Conservation (phyloP, 2,888 invertebrate genomes). For the Lycophotia porphyrea region DNA sequence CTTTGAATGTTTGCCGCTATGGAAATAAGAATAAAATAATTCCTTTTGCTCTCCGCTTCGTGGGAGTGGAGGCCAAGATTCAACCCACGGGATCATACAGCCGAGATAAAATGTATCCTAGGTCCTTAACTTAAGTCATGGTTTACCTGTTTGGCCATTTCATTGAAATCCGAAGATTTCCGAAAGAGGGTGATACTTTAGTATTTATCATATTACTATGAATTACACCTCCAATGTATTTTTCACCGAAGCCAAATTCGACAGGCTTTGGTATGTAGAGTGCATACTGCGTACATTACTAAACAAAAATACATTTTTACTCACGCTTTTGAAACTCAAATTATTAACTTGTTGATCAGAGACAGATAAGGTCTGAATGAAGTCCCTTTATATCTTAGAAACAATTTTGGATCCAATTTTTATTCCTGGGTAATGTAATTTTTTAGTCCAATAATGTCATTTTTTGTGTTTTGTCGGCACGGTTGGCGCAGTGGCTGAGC, state of each 20-base stretch:
- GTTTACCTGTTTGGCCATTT: neutral
- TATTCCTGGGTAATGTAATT: neutral
- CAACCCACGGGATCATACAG: neutral
- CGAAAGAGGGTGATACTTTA: neutral
- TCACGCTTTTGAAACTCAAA: neutral
- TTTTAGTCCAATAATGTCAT: constrained; percentile 3
- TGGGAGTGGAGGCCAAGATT: neutral
- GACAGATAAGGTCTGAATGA: no score
- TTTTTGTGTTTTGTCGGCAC: no score
- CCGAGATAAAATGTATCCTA: neutral
- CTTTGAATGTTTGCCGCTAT: neutral
- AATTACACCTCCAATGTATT: no score
- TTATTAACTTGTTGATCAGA: neutral
- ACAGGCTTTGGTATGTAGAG: no score
- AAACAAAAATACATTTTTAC: neutral
- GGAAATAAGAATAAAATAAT: neutral
- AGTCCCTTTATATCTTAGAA: neutral
- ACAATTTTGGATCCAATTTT: neutral
- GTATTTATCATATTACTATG: neutral
- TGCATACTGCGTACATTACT: neutral
- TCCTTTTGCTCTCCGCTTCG: neutral
- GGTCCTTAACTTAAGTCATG: neutral
- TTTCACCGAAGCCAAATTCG: no score
- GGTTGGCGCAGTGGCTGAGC: no score
- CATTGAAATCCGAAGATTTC: neutral